Percentiles rank a stretch among this genome's conserved stretches.
These are phyloP conservation scores for Pogonognathellus flavescens DNA, from an alignment of 1,140 invertebrate species.

Conservation along the genomic window DNA sequence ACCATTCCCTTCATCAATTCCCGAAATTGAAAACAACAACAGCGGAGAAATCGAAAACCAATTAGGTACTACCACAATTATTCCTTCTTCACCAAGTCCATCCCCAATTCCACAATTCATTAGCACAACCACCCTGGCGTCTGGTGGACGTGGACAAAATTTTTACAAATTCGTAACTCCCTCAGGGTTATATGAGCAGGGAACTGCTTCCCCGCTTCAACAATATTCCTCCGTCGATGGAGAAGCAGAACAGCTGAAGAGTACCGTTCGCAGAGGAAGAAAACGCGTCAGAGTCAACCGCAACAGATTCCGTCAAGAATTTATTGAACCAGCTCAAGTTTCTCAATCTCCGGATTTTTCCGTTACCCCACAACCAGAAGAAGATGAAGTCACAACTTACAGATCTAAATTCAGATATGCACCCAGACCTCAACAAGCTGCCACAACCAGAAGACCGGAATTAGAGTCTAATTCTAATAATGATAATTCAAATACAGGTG, in stretches of 20 bases:
- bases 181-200: background rate
- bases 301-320: constrained; percentile 14
- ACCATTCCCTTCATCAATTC: constrained; percentile 1
- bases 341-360: background rate
- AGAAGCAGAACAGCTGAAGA: background rate
- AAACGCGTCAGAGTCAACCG: constrained; percentile 19
- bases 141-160: background rate
- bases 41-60: constrained; percentile 23
- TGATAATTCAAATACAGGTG: background rate
- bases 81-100: background rate
- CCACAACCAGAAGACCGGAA: background rate
- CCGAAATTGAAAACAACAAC: constrained; percentile 1
- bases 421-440: background rate
- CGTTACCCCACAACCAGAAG: background rate
- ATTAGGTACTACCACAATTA: background rate
- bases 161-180: constrained; percentile 21
- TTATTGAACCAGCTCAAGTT: background rate
- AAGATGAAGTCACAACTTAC: background rate
- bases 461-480: background rate
- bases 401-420: constrained; percentile 20
- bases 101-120: background rate
- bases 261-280: background rate
- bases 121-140: background rate
- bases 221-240: background rate
- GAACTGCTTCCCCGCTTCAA: background rate